Evolutionary conservation across 2,113 vertebrate genomes (phyloP).

Genomic region (Leiothrix lutea): DNA sequence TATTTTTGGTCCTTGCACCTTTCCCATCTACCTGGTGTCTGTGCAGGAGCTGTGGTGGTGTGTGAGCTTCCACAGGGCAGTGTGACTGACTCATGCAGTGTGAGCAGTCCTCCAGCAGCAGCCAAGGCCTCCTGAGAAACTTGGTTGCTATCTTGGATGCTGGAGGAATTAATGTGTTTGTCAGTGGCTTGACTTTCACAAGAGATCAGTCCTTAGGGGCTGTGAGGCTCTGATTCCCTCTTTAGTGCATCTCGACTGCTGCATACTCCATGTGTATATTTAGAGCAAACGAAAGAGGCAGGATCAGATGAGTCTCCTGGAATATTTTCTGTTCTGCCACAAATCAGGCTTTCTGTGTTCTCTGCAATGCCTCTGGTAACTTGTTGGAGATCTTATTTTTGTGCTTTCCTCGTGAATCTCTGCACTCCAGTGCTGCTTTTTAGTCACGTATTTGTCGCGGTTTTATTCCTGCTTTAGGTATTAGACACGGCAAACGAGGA

Average conservation of each 20-base stretch:
- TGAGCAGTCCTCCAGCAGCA: neutral
- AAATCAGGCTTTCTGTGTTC: neutral
- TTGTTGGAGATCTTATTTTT: slow-evolving; percentile 12
- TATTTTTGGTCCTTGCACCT: neutral
- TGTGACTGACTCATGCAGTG: neutral
- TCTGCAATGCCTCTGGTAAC: neutral
- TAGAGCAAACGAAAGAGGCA: neutral
- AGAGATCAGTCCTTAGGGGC: neutral
- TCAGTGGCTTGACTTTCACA: slow-evolving; percentile 13
- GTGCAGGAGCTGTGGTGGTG: neutral
- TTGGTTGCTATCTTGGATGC: neutral
- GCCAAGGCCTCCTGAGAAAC: neutral
- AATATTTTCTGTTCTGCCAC: neutral
- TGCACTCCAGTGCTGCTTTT: neutral
- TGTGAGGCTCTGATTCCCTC: slow-evolving; percentile 9
- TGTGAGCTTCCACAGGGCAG: neutral
- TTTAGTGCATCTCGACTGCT: neutral
- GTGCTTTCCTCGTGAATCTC: neutral
- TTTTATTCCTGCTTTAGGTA: neutral
- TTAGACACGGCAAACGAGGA: neutral
- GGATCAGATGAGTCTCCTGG: slow-evolving; percentile 2
- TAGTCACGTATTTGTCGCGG: neutral
- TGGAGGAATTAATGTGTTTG: slow-evolving; percentile 12
- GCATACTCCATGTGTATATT: neutral
- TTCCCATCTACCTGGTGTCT: neutral